A percentile compares a stretch with the other conserved stretches of the same genome.
Evolutionary conservation across 1,140 invertebrate genomes (phyloP).

Genomic region (Tetragonula clypearis): DNA sequence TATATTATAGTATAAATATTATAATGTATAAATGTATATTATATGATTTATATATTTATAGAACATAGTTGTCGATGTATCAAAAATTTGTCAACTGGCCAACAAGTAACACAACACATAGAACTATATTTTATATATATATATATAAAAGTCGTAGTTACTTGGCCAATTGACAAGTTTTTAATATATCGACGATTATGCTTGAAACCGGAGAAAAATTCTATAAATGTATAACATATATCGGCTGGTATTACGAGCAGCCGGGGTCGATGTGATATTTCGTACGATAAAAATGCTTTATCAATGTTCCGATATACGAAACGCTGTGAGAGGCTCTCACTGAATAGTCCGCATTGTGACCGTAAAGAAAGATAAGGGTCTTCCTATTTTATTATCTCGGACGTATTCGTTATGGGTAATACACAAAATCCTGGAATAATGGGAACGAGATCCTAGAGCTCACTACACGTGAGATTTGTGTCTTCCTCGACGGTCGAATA

Average conservation of each 20-base stretch:
- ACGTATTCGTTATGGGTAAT: constrained; percentile 66
- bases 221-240: background rate
- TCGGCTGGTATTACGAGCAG: background rate
- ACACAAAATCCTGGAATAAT: constrained; percentile 64
- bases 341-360: constrained; percentile 29
- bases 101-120: no score
- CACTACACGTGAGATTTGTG: constrained; percentile 60
- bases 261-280: background rate
- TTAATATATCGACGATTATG: no score
- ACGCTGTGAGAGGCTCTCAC: constrained; percentile 17
- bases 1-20: no score
- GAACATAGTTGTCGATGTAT: no score
- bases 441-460: constrained; percentile 58
- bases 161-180: no score
- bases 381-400: constrained; percentile 53
- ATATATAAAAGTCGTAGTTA: no score
- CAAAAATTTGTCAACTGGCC: no score
- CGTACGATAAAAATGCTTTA: constrained; percentile 40
- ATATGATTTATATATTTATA: no score
- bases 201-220: no score
- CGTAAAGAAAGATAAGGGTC: constrained; percentile 40
- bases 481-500: constrained; percentile 53
- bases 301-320: constrained; percentile 6
- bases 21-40: no score
- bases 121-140: no score